Percentiles rank a stretch among this genome's conserved stretches.
These are phyloP conservation scores for Galbula dea DNA, from an alignment of 2,113 vertebrate species.

Conservation along the genomic window DNA sequence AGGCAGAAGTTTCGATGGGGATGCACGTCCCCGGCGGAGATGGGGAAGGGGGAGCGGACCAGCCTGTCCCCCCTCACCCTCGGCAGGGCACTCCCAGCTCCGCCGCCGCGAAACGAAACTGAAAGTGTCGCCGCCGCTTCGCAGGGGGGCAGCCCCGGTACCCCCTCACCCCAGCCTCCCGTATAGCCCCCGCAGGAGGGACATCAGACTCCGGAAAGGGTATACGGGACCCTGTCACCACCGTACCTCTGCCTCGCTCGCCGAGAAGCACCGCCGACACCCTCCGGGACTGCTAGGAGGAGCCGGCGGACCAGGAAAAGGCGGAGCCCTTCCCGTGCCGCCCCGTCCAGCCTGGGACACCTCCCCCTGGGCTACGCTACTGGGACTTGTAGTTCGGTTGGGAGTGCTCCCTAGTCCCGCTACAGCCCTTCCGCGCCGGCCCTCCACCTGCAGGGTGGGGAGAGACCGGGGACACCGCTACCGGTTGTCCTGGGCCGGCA, in stretches of 20 bases:
- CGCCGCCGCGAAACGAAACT: background rate
- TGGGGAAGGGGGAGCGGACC: no score
- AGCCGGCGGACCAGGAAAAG: background rate
- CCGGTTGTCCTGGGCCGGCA: no score
- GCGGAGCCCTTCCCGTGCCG: background rate
- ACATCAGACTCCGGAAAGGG: background rate
- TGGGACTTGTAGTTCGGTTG: background rate
- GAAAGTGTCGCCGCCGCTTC: background rate
- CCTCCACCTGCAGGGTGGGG: no score
- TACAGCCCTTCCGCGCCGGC: background rate
- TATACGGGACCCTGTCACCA: rapidly evolving
- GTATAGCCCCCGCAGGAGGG: no score
- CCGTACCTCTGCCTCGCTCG: background rate
- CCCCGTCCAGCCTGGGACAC: background rate
- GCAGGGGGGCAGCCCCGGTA: background rate
- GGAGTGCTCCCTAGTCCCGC: background rate
- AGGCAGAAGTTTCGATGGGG: no score
- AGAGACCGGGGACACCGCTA: no score
- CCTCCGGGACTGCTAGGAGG: background rate
- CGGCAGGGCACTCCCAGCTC: no score
- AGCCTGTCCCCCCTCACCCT: no score
- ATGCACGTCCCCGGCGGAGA: no score
- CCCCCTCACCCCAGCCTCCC: no score
- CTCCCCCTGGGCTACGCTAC: background rate
- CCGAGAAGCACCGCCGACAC: background rate